These are phyloP conservation scores for Anhinga anhinga DNA, from an alignment of 2,113 vertebrate species.

Conservation along the genomic window DNA sequence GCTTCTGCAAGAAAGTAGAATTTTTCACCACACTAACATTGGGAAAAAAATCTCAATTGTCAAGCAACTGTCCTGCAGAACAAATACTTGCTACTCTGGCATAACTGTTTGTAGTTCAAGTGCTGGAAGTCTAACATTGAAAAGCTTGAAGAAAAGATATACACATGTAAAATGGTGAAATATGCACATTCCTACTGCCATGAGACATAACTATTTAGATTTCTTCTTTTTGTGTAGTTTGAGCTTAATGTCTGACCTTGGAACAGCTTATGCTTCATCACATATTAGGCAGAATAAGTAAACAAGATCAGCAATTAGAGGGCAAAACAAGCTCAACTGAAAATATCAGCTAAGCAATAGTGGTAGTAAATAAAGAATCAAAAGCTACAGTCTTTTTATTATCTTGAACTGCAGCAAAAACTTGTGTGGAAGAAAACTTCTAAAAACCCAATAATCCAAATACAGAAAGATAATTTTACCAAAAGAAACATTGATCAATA, in stretches of 20 bases:
- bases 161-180: fast-evolving
- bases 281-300: background rate
- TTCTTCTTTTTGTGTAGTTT: background rate
- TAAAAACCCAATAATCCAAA: background rate
- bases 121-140: background rate
- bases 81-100: background rate
- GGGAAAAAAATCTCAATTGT: background rate
- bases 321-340: background rate
- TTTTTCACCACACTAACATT: background rate
- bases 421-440: background rate
- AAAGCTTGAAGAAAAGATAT: background rate
- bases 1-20: background rate
- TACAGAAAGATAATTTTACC: background rate
- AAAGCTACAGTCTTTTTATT: background rate
- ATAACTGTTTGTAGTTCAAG: background rate
- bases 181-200: background rate
- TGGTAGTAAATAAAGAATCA: background rate
- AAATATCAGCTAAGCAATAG: background rate
- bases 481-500: background rate
- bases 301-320: background rate
- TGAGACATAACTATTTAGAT: background rate
- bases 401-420: background rate
- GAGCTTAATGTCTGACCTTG: background rate
- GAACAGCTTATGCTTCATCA: background rate
- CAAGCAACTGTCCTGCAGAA: background rate